Evolutionary conservation across 2,797 vertebrate species (phyloP), one percentile per base, ranked within the genome.

Genomic region (Ambastaia sidthimunki): DNA sequence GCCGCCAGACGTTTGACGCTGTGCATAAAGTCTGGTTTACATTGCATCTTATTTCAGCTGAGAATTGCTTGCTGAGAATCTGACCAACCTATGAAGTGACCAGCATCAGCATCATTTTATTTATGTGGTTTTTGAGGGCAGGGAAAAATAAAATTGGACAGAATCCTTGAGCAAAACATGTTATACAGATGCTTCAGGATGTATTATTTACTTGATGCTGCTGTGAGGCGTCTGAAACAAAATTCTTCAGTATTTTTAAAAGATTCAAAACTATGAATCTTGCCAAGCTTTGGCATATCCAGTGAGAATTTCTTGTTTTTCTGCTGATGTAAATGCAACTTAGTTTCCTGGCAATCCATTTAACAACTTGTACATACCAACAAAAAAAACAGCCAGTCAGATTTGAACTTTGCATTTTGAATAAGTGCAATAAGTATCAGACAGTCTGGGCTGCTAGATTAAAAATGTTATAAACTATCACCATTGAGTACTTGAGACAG

Each of bases 1-100:
- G 63, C 23, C 18, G 10, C 70, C 50, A 62, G 48, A 73, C 67
- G 23, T 78, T 37, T 71, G 44, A 52, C 44, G 10, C 16, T 78
- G 4, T 52, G 9, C 16, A 52, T 78, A 5, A 52, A 28, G 23
- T 60, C 41, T 11, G 66, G 37, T 60, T 23, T 41, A 50, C 19
- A 62, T 3, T 50, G 12, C 54, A 60, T 37, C 34, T 28, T 25
- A 34, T 50, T 48, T 60, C 48, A 18, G 1, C n/a, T 4, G 10
- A 55, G 25, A 52, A 37, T 50, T 68, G 3, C 37, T 16, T 76
- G 31, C 16, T 34, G n/a, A 10, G 13, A 28, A 28, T 28, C 2
- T 52, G 25, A 65, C 13, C 48, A 31, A 65, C 7, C 15, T 62
- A 18, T 9, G 10, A 48, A 41, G 55, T 15, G 47, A 13, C 23